phyloP scores from a whole-genome alignment of 1,140 invertebrate genomes.

The Campoletis sonorensis region DNA sequence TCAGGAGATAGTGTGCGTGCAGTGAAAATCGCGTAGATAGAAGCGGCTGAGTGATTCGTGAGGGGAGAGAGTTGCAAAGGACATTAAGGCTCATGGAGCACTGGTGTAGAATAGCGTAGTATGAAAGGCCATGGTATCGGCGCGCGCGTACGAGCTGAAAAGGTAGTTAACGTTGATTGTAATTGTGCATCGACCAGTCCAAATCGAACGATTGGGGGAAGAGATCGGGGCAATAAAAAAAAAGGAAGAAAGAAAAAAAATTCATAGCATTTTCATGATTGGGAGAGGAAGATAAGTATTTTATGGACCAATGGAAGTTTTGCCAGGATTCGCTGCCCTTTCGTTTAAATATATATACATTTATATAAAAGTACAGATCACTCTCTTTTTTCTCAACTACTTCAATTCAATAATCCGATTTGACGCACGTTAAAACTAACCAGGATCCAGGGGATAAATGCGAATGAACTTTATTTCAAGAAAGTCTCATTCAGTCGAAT shows the following conservation, averaged over 20 bases:
- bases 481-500: too few species aligned
- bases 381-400: not conserved
- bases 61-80: not conserved
- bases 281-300: slow-evolving; percentile 36
- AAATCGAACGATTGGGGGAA: slow-evolving; percentile 39
- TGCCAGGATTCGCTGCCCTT: not conserved
- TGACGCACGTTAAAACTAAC: too few species aligned
- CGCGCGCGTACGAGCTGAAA: slow-evolving; percentile 40
- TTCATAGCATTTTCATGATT: slow-evolving; percentile 48
- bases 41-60: slow-evolving; percentile 10
- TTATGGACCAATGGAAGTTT: not conserved
- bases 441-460: too few species aligned
- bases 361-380: too few species aligned
- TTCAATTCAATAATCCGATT: not conserved
- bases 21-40: slow-evolving; percentile 16
- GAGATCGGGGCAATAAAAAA: slow-evolving; percentile 11
- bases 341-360: not conserved
- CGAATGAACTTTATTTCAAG: too few species aligned
- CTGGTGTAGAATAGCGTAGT: slow-evolving; percentile 24
- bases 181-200: slow-evolving; percentile 43
- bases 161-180: slow-evolving; percentile 52
- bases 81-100: slow-evolving; percentile 17
- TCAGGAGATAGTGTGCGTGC: slow-evolving; percentile 31
- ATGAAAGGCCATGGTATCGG: slow-evolving; percentile 43
- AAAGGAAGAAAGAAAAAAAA: slow-evolving; percentile 31